phyloP scores from a whole-genome alignment of 2,113 vertebrate genomes.

The Tragulus kanchil region DNA sequence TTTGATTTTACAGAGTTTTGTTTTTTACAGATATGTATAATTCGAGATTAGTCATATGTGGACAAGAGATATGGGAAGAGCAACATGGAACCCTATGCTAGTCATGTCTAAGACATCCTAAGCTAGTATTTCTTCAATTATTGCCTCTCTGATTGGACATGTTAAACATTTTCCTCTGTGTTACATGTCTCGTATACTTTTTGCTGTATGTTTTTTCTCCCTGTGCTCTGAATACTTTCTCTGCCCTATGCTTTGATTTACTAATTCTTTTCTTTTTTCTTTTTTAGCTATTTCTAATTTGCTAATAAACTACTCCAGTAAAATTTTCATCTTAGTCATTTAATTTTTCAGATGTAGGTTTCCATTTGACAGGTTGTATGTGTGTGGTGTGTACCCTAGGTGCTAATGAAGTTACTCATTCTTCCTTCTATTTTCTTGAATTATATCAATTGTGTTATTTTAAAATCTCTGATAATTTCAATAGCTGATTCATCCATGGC shows the following conservation, averaged over 20 bases:
- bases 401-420: not conserved
- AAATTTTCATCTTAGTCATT: not conserved
- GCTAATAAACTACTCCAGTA: not conserved
- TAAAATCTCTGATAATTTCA: not conserved
- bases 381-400: not conserved
- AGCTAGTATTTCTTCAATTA: not conserved
- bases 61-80: no score
- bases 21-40: no score
- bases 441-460: not conserved
- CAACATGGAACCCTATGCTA: no score
- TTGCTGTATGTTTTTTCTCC: not conserved
- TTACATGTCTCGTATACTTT: not conserved
- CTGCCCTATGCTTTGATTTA: not conserved
- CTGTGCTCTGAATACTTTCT: not conserved
- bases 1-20: no score
- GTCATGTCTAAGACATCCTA: not conserved
- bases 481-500: not conserved
- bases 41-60: no score
- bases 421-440: constrained; percentile 22
- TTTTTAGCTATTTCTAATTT: not conserved
- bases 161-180: not conserved
- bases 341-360: not conserved
- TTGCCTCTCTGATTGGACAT: not conserved
- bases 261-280: not conserved
- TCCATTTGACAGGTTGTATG: not conserved